Percentiles rank a stretch among this genome's conserved stretches.
These are phyloP conservation scores for Cepaea nemoralis DNA, from an alignment of 1,140 invertebrate genomes.

Conservation along the genomic window DNA sequence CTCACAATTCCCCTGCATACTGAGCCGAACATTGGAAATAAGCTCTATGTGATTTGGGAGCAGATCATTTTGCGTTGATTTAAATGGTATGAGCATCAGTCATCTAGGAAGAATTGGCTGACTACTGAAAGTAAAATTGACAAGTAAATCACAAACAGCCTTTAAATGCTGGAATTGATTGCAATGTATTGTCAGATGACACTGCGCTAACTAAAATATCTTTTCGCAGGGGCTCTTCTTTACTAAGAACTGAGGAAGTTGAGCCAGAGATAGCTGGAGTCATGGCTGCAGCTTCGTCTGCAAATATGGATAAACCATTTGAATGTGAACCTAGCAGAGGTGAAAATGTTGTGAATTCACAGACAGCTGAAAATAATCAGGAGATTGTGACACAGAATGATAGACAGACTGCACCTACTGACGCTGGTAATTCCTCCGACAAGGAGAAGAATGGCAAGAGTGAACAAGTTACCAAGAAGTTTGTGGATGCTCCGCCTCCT, in stretches of 20 bases:
- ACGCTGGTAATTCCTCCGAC: not conserved
- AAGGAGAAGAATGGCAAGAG: conserved; percentile 8
- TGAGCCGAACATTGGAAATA: too few species aligned
- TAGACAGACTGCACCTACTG: not conserved
- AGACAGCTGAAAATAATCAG: not conserved
- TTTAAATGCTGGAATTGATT: too few species aligned
- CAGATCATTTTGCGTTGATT: too few species aligned
- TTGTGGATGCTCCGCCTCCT: conserved; percentile 35
- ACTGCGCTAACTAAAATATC: too few species aligned
- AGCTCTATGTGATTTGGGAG: too few species aligned
- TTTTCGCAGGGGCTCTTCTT: not conserved
- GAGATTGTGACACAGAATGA: not conserved
- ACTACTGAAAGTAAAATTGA: too few species aligned
- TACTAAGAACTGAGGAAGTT: not conserved
- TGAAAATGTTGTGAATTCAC: conserved; percentile 9
- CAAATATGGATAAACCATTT: conserved; percentile 2
- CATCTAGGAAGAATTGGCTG: too few species aligned
- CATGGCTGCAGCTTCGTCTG: conserved; percentile 33
- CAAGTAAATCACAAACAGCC: too few species aligned
- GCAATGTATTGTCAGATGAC: too few species aligned
- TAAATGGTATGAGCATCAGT: too few species aligned
- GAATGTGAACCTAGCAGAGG: not conserved
- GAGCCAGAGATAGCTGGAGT: not conserved
- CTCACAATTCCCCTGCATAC: too few species aligned
- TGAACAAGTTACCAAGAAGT: conserved; percentile 14